Base-by-base conservation (phyloP, 2,113 vertebrate species). In the Hemibagrus wyckioides region DNA sequence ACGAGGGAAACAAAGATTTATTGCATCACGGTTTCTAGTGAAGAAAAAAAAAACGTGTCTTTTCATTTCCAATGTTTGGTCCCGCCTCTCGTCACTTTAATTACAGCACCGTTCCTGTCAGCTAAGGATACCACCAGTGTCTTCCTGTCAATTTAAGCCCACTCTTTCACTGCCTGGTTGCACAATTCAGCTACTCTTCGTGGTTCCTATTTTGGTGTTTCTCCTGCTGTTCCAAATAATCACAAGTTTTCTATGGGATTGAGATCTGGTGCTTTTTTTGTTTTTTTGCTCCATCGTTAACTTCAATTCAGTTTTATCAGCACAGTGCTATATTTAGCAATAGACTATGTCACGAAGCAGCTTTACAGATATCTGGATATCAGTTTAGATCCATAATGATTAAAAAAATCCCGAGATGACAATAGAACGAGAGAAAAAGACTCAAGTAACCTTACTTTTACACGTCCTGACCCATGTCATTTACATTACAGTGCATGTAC, bases 171-270 rank as follows among this genome's bases (percentile, higher is more conserved):
- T n/a, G 44, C 48, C 76, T 54, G 76, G 76, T 54, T 54, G 76
- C 2, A 9, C 76, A 79, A 33, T 54, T 52, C 44, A 79, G 48
- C 48, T 79, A 19, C 28, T 19, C 6, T 30, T 48, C 3, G 48
- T 79, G n/a, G 48, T 54, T 79, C 76, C 48, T 79, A 76, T 48
- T 79, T 79, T 52, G 48, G n/a, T 79, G 76, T 79, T 79, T 54
- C 48, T 79, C 28, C 15, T 54, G 44, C 48, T 79, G 48, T 79
- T 79, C 14, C 5, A 30, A 79, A 52, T 52, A 19, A 79, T 54
- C 44, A 54, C 28, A 54, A 54, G n/a, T 14, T 50, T 76, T 76
- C 73, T 50, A 14, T n/a, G 10, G 28, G 25, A 44, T 76, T 50
- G 41, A 50, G 73, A 28, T n/a, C 41, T 76, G 73, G 73, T 48